A percentile compares a stretch with the other conserved stretches of the same genome.
Conservation (phyloP, 23 tunicate species). For the Trididemnum clinides region DNA sequence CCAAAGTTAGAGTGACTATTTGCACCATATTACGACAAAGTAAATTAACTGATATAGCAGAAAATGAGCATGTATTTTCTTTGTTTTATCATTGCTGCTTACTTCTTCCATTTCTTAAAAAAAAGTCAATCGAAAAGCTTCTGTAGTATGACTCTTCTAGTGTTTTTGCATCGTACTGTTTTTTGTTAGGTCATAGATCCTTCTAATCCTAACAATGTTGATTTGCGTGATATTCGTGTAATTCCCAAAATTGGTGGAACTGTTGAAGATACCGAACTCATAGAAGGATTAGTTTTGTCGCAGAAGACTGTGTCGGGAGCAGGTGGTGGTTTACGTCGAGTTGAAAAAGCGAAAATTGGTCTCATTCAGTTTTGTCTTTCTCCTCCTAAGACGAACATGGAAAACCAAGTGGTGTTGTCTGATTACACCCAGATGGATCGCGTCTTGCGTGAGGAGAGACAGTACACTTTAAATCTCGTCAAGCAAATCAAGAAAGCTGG, state of each 20-base stretch:
- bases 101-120: too few relatives aligned
- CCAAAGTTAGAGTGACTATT: too few relatives aligned
- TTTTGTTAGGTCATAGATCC: constrained; percentile 77
- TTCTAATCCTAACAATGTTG: constrained; percentile 60
- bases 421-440: constrained; percentile 99
- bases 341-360: constrained; percentile 95
- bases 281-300: constrained; percentile 85
- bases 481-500: constrained; percentile 97
- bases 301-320: constrained; percentile 90
- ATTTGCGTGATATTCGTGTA: constrained; percentile 81
- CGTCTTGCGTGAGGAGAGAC: constrained; percentile 92
- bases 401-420: constrained; percentile 85
- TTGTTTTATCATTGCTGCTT: too few relatives aligned
- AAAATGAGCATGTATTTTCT: too few relatives aligned
- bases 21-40: too few relatives aligned
- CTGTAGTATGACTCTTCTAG: too few relatives aligned
- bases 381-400: constrained; percentile 99
- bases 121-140: too few relatives aligned
- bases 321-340: constrained; percentile 73
- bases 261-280: constrained; percentile 89
- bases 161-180: too few relatives aligned
- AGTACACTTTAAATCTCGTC: constrained; percentile 93
- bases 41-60: too few relatives aligned
- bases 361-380: constrained; percentile 94
- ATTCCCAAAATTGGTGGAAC: constrained; percentile 98